Percentiles rank a stretch among this genome's conserved stretches.
Conservation (phyloP, 1,140 invertebrate species). For the Leptonema lineaticorne region DNA sequence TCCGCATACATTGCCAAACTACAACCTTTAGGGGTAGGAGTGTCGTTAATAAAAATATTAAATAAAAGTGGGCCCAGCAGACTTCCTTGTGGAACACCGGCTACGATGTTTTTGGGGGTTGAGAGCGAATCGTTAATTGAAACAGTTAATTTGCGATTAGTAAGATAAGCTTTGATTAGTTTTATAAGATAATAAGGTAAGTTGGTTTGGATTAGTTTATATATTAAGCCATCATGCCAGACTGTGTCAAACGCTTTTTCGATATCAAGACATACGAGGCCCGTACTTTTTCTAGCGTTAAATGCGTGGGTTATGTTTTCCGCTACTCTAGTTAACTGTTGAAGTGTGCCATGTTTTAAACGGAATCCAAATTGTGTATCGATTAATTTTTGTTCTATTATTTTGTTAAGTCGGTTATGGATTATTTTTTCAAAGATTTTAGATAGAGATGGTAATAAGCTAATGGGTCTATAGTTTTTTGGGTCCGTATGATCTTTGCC, state of each 20-base stretch:
- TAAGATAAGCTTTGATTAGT: constrained; percentile 25
- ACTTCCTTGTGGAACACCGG: constrained; percentile 31
- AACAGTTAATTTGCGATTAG: constrained; percentile 4
- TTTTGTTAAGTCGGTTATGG: constrained; percentile 31
- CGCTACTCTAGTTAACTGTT: constrained; percentile 45
- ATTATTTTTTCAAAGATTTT: constrained; percentile 46
- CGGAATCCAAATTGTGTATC: constrained; percentile 49
- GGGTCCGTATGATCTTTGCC: constrained; percentile 42
- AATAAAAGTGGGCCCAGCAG: constrained; percentile 43
- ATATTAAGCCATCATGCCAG: constrained; percentile 44
- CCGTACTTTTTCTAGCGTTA: constrained; percentile 42
- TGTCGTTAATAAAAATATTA: constrained; percentile 42
- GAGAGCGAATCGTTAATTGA: neutral
- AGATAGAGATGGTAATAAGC: constrained; percentile 42
- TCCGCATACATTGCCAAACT: constrained; percentile 42
- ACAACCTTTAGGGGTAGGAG: constrained; percentile 33
- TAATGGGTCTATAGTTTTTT: constrained; percentile 45
- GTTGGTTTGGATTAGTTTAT: constrained; percentile 40
- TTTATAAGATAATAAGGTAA: constrained; percentile 38
- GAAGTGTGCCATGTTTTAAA: constrained; percentile 43
- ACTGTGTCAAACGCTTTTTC: constrained; percentile 46
- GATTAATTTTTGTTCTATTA: constrained; percentile 39
- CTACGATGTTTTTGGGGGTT: constrained; percentile 39
- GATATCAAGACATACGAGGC: constrained; percentile 43
- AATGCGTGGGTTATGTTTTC: constrained; percentile 43